These are phyloP conservation scores for Alces alces DNA, from an alignment of 2,113 vertebrate species.

Conservation along the genomic window DNA sequence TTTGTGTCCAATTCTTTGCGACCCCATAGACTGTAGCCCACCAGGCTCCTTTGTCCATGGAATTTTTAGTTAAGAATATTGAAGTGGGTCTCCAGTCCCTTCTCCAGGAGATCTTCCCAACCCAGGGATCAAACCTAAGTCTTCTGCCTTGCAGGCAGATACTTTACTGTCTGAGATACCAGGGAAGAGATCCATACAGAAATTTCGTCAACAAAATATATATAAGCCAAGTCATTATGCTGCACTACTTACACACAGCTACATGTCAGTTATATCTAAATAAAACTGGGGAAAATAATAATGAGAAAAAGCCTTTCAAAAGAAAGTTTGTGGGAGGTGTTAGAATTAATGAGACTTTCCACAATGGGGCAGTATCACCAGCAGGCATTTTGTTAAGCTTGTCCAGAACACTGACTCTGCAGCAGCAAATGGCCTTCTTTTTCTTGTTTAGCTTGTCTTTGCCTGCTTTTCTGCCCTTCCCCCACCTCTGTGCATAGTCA, in stretches of 20 bases:
- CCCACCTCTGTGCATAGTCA: not conserved
- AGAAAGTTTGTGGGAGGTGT: not conserved
- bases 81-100: not conserved
- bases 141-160: not conserved
- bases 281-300: not conserved
- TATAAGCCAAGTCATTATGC: not conserved
- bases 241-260: not conserved
- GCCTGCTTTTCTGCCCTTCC: not conserved
- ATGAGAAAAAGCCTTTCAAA: not conserved
- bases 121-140: not conserved
- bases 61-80: not conserved
- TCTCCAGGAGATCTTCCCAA: not conserved
- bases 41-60: not conserved
- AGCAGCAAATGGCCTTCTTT: not conserved
- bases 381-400: not conserved
- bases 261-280: not conserved
- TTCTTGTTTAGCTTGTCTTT: not conserved
- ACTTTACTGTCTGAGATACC: not conserved
- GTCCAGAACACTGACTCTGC: not conserved
- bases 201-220: not conserved
- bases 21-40: not conserved
- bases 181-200: not conserved
- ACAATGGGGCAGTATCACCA: accelerated
- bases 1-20: not conserved
- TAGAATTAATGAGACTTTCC: not conserved